Evolutionary conservation across 2,888 invertebrate genomes (phyloP), one percentile per base, ranked within the genome.

Genomic region (Anthrax anthrax): DNA sequence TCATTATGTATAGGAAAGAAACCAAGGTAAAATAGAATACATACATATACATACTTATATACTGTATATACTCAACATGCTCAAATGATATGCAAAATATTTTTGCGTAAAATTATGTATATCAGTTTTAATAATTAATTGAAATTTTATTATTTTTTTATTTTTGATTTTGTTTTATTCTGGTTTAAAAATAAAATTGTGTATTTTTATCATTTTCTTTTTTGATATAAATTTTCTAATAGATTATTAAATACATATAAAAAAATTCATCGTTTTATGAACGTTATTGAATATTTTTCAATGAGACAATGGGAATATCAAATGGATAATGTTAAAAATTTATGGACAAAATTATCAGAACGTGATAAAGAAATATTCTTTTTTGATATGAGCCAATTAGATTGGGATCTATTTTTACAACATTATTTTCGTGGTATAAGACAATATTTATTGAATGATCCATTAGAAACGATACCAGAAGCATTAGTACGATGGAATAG

Each of bases 391-490:
- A 72, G 70, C 0, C 72, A 78, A 27, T 69, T 91, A 56, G 74
- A 82, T 37, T 92, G 90, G 90, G 77, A 81, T 43, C 61, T 69
- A 2, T 84, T 78, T 59, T 72, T 82, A 52, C 71, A 76, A 48
- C 73, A 73, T 47, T 82, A 81, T 57, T 70, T 79, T 49, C 67
- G 74, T 63, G 91, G 91, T 3, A 74, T 84, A 40, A 73, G 89
- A 52, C 73, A 80, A 2, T 89, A 84, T 61, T 66, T 91, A 12
- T 66, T 90, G 36, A 87, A 89, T 57, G 90, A 91, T 59, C 81
- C 85, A 18, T 61, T 83, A 3, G 79, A 80, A 1, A 83, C 84
- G 0, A 64, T 88, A 45, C 80, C 81, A 1, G 74, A 78, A 56
- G 85, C 81, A 52, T 74, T 72, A 51, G 77, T 76, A 62, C 69